Evolutionary conservation across 2,113 vertebrate species (phyloP).

Genomic region (Loxodonta africana): DNA sequence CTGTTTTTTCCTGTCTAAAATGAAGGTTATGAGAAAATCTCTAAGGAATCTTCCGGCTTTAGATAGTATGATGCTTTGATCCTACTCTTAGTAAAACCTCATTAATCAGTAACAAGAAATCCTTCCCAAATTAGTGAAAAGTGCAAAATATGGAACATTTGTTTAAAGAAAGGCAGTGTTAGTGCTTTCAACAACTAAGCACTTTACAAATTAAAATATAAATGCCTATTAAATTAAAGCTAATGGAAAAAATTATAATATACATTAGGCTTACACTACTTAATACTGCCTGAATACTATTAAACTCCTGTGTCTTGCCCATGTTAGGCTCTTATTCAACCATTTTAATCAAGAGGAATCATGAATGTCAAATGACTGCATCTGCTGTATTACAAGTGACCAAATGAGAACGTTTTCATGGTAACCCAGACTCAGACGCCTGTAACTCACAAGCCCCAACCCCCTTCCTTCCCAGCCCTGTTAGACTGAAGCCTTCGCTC

Average conservation of each 20-base stretch:
- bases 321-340: background rate
- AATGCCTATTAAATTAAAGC: conserved; percentile 72
- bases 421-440: background rate
- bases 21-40: conserved; percentile 58
- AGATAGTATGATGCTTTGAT: conserved; percentile 68
- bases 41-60: conserved; percentile 57
- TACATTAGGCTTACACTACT: conserved; percentile 15
- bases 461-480: background rate
- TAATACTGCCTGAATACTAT: conserved; percentile 16
- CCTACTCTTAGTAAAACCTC: conserved; percentile 83
- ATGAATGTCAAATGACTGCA: background rate
- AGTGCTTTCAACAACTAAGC: conserved; percentile 54
- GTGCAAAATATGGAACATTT: conserved; percentile 71
- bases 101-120: conserved; percentile 84
- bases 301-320: background rate
- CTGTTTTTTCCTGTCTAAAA: conserved; percentile 51
- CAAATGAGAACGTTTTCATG: background rate
- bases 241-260: conserved; percentile 70
- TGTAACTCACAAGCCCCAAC: rapidly evolving
- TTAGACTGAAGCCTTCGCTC: background rate
- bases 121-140: conserved; percentile 75
- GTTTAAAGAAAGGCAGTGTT: conserved; percentile 60
- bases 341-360: conserved; percentile 61
- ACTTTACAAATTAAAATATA: conserved; percentile 74
- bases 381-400: background rate